phyloP scores from a whole-genome alignment of 2,113 vertebrate species.

The Odobenus rosmarus region DNA sequence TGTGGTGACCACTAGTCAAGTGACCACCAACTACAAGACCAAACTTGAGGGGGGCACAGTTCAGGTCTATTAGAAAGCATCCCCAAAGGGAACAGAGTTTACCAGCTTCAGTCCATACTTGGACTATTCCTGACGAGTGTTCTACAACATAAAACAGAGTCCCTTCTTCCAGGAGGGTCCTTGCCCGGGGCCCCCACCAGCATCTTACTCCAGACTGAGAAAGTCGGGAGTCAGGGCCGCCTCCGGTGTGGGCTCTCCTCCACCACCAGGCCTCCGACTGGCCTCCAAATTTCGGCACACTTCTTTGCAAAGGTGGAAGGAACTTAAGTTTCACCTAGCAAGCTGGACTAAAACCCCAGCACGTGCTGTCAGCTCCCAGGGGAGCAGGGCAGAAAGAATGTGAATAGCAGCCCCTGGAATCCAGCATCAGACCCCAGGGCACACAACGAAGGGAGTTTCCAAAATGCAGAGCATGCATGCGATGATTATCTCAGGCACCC shows the following conservation, averaged over 20 bases:
- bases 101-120: rapidly evolving
- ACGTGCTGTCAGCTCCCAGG: background rate
- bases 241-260: rapidly evolving
- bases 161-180: background rate
- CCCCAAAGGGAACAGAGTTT: rapidly evolving
- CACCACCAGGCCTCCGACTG: rapidly evolving
- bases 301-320: background rate
- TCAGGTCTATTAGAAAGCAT: background rate
- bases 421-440: rapidly evolving
- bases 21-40: rapidly evolving
- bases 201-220: no score
- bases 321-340: background rate
- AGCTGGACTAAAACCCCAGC: background rate
- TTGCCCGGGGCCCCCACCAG: background rate
- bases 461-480: rapidly evolving
- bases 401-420: no score
- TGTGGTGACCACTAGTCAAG: background rate
- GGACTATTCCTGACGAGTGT: rapidly evolving
- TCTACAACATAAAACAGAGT: rapidly evolving
- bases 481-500: no score
- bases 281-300: background rate
- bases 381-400: background rate
- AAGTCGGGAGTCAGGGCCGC: background rate
- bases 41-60: rapidly evolving
- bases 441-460: rapidly evolving